Conservation (phyloP, 2,888 invertebrate species). For the Thymelicus acteon region DNA sequence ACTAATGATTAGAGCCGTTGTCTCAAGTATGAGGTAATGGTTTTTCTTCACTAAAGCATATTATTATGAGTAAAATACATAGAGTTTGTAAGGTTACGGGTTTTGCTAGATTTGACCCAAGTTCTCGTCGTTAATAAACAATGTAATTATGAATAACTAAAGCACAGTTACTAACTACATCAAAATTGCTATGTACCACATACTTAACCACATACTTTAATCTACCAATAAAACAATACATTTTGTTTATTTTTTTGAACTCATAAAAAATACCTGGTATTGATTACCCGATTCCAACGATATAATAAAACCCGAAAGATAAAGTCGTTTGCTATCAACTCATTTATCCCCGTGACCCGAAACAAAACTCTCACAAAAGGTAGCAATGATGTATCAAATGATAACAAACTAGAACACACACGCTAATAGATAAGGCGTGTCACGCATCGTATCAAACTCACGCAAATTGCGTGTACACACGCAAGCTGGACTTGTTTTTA, state of each 20-base stretch:
- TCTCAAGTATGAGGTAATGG: no score
- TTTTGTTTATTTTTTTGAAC: background rate
- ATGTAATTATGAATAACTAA: no score
- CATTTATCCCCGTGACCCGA: constrained; percentile 9
- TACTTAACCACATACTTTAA: background rate
- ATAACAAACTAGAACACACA: constrained; percentile 27
- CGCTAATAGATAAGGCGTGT: constrained; percentile 16
- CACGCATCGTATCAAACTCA: constrained; percentile 19
- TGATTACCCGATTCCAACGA: background rate
- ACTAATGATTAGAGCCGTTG: no score
- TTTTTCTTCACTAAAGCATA: no score
- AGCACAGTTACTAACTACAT: no score
- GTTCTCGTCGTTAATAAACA: no score
- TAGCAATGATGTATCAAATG: constrained; percentile 20
- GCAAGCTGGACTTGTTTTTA: background rate
- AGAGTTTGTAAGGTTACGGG: no score
- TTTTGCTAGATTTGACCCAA: no score
- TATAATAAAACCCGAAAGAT: constrained; percentile 10
- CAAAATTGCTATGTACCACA: no score
- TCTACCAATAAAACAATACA: background rate
- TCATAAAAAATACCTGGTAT: background rate
- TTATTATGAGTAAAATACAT: no score
- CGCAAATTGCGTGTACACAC: constrained; percentile 14
- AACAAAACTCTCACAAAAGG: constrained; percentile 14
- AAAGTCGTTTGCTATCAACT: constrained; percentile 8